phyloP scores from a whole-genome alignment of 2,888 invertebrate species.

The Drosophila monieri region DNA sequence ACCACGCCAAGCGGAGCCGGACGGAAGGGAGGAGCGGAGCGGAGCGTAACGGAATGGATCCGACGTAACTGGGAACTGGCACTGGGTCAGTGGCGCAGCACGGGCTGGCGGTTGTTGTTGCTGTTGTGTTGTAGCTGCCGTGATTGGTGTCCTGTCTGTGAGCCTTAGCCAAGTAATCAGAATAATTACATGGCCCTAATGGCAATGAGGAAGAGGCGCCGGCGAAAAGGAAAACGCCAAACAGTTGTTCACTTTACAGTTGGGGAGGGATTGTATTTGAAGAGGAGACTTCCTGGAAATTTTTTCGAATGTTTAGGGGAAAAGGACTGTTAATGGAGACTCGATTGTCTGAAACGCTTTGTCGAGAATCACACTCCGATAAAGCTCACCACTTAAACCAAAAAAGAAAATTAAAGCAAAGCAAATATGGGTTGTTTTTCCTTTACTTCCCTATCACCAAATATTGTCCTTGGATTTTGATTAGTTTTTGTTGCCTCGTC shows the following conservation, averaged over 20 bases:
- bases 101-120: conserved; percentile 45
- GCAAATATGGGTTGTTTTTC: conserved; percentile 21
- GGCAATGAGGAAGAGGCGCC: conserved; percentile 55
- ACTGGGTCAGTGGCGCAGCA: conserved; percentile 74
- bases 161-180: conserved; percentile 68
- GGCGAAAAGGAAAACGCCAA: conserved; percentile 45
- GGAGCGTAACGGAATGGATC: conserved; percentile 20
- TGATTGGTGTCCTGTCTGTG: conserved; percentile 30
- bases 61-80: conserved; percentile 43
- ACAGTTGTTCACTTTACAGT: conserved; percentile 53
- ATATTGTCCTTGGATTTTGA: conserved; percentile 20
- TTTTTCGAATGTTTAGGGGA: not conserved
- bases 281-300: not conserved
- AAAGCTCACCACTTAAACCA: not conserved
- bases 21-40: conserved; percentile 9
- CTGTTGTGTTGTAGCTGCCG: conserved; percentile 30
- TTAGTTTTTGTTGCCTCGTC: conserved; percentile 24
- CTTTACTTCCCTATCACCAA: not conserved
- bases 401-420: not conserved
- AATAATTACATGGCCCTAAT: conserved; percentile 74
- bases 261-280: conserved; percentile 17
- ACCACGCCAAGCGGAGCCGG: conserved; percentile 7
- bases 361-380: not conserved
- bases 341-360: not conserved
- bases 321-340: not conserved